phyloP scores from a whole-genome alignment of 2,113 vertebrate genomes.

The Dinomys branickii region DNA sequence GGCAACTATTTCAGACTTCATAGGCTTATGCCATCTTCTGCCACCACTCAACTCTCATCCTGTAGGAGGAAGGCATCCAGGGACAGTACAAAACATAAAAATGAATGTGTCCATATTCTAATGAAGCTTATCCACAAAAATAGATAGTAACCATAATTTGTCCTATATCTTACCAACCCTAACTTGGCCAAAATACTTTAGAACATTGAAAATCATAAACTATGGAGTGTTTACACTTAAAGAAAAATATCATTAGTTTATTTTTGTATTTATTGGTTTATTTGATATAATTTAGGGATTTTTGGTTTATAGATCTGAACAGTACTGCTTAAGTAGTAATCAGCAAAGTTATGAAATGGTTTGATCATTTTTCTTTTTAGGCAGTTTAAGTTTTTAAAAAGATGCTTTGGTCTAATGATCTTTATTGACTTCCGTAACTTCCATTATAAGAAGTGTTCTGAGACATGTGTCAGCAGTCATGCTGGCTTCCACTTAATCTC shows the following conservation, averaged over 20 bases:
- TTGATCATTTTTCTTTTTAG: background rate
- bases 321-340: background rate
- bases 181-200: constrained; percentile 35
- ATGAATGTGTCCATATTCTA: background rate
- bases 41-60: background rate
- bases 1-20: background rate
- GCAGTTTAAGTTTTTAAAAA: background rate
- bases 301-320: background rate
- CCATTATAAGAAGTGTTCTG: background rate
- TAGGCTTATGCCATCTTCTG: background rate
- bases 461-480: background rate
- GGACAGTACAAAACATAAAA: background rate
- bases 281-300: background rate
- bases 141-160: background rate
- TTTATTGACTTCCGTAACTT: background rate
- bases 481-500: constrained; percentile 48
- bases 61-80: background rate
- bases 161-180: background rate
- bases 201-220: background rate
- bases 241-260: background rate
- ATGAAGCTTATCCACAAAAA: background rate
- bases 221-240: background rate
- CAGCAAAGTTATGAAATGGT: background rate
- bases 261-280: background rate
- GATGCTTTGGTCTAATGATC: background rate